Percentiles rank a stretch among this genome's conserved stretches.
Conservation (phyloP, 1,140 invertebrate genomes). For the Cydia pomonella region DNA sequence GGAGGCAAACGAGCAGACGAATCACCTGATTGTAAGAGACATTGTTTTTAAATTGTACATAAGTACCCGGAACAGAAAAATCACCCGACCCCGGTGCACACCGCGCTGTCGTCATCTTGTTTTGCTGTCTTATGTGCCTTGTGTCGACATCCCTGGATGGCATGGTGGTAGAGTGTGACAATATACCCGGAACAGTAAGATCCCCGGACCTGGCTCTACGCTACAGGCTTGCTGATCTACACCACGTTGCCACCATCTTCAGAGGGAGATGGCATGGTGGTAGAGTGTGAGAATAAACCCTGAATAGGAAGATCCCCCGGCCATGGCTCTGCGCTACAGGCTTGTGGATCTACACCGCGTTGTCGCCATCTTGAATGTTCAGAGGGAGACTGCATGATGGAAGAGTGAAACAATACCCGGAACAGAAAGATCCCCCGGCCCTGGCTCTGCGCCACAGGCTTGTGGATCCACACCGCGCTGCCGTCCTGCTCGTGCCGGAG, state of each 20-base stretch:
- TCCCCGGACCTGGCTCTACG: slow-evolving; percentile 91
- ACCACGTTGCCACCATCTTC: slow-evolving; percentile 72
- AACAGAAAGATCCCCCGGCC: slow-evolving; percentile 92
- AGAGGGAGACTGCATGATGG: slow-evolving; percentile 47
- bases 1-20: too few species aligned
- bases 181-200: too few species aligned
- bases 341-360: slow-evolving; percentile 92
- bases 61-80: slow-evolving; percentile 91
- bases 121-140: too few species aligned
- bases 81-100: slow-evolving; percentile 90
- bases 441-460: slow-evolving; percentile 91
- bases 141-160: too few species aligned
- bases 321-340: slow-evolving; percentile 92
- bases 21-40: too few species aligned
- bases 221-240: slow-evolving; percentile 95
- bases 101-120: too few species aligned
- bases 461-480: slow-evolving; percentile 90
- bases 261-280: too few species aligned
- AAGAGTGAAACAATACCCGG: slow-evolving; percentile 76
- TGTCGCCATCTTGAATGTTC: slow-evolving; percentile 45
- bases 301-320: slow-evolving; percentile 90
- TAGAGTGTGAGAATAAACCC: slow-evolving; percentile 50
- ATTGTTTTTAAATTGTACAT: too few species aligned
- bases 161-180: too few species aligned
- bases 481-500: slow-evolving; percentile 60